Evolutionary conservation across 2,113 vertebrate species (phyloP), one percentile per base, ranked within the genome.

Genomic region (Centropristis striata): DNA sequence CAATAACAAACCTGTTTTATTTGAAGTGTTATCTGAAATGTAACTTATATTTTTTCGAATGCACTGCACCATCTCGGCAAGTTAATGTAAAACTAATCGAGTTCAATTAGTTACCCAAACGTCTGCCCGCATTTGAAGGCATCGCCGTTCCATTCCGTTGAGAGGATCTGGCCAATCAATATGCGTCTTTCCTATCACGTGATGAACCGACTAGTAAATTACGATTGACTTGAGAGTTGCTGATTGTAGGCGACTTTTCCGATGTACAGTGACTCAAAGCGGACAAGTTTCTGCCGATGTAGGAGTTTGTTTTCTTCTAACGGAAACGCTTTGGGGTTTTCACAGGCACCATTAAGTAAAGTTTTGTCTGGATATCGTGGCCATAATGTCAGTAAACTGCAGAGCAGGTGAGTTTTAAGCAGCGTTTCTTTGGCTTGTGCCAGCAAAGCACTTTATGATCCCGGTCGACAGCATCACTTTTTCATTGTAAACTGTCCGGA

Each of bases 331-430:
- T 2, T 23, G 5, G 15, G 11, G 37, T 54, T 23, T 75, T 64
- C 6, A 55, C 18, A 1, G 28, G 13, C 15, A 49, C 4, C 20
- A 0, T 18, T 42, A 20, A 81, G n/a, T 18, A n/a, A 49, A 20
- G 16, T 58, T 74, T 73, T 70, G 10, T 50, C 54, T 44, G 58
- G 77, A 75, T 49, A 80, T 20, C 23, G 57, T 37, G 44, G 75
- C 8, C 68, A 74, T 44, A 70, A 94, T 94, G 92, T 72, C 78
- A 65, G 51, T 54, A 66, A 70, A 84, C 49, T 75, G 59, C 72
- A 81, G 51, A 71, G 39, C 84, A 93, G 91, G 93, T 94, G 80
- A 91, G 90, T 82, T 83, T 50, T 70, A 75, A 74, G 27, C 6
- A 55, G 11, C 42, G 53, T 67, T 16, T 77, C 75, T 81, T 67